Evolutionary conservation across 2,888 invertebrate species (phyloP).

Genomic region (Aphodius sticticus): DNA sequence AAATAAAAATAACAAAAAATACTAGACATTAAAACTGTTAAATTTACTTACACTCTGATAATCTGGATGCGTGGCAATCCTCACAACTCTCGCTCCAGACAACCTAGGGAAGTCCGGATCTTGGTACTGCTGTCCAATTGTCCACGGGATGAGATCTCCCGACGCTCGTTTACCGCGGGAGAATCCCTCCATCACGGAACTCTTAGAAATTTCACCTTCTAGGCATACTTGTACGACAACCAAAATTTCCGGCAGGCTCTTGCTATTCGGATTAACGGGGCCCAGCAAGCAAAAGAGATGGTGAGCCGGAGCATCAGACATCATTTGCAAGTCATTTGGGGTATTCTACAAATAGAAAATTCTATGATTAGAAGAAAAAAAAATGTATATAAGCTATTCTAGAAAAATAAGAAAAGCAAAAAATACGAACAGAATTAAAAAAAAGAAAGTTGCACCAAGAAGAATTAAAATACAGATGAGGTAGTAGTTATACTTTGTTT

Average conservation of each 20-base stretch:
- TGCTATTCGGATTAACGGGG: conserved; percentile 78
- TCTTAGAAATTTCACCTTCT: conserved; percentile 77
- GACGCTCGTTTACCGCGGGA: conserved; percentile 89
- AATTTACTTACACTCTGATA: conserved; percentile 78
- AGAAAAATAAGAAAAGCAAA: too few relatives aligned
- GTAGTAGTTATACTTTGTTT: too few relatives aligned
- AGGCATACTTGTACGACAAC: conserved; percentile 88
- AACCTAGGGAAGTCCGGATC: conserved; percentile 93
- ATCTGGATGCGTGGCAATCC: conserved; percentile 98
- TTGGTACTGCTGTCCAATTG: conserved; percentile 94
- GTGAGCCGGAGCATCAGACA: conserved; percentile 99
- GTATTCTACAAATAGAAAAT: conserved; percentile 76
- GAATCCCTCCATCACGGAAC: conserved; percentile 79
- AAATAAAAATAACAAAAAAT: neutral
- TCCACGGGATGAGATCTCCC: conserved; percentile 99
- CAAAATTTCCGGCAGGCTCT: conserved; percentile 88
- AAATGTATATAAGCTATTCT: too few relatives aligned
- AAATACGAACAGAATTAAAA: too few relatives aligned
- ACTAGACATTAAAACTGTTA: neutral
- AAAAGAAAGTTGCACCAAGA: too few relatives aligned
- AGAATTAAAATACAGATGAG: too few relatives aligned
- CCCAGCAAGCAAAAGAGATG: conserved; percentile 94
- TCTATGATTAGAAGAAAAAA: too few relatives aligned
- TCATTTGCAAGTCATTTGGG: conserved; percentile 97
- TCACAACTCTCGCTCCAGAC: conserved; percentile 88